Conservation (phyloP, 2,113 vertebrate species). For the Thermophis baileyi region DNA sequence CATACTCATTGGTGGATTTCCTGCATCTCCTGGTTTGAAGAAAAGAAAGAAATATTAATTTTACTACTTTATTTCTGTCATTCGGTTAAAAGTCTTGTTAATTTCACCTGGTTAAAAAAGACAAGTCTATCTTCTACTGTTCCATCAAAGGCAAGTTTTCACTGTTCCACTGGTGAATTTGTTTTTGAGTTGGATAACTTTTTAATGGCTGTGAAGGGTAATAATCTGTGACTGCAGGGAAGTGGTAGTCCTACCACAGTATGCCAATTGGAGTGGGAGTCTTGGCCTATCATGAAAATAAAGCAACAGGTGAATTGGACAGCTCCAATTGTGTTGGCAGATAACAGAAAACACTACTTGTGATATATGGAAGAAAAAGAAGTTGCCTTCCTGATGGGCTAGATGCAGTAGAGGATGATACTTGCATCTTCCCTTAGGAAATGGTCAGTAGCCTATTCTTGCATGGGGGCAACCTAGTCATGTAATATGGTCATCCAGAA, state of each 20-base stretch:
- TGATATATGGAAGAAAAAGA: not conserved
- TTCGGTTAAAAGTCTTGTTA: not conserved
- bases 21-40: not conserved
- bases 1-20: not conserved
- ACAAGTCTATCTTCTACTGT: not conserved
- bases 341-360: not conserved
- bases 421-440: no score
- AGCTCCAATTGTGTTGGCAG: not conserved
- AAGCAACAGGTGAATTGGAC: not conserved
- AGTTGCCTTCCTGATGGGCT: not conserved
- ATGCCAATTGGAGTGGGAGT: not conserved
- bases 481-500: not conserved
- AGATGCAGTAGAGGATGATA: not conserved
- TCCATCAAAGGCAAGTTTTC: not conserved
- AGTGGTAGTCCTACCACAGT: not conserved
- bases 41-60: not conserved
- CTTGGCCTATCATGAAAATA: not conserved
- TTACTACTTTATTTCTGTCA: not conserved
- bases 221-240: not conserved
- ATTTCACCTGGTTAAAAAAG: not conserved
- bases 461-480: not conserved
- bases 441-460: not conserved
- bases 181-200: not conserved
- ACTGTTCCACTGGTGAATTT: not conserved
- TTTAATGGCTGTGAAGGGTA: not conserved